phyloP scores from a whole-genome alignment of 2,113 vertebrate species.

The Eretmochelys imbricata region DNA sequence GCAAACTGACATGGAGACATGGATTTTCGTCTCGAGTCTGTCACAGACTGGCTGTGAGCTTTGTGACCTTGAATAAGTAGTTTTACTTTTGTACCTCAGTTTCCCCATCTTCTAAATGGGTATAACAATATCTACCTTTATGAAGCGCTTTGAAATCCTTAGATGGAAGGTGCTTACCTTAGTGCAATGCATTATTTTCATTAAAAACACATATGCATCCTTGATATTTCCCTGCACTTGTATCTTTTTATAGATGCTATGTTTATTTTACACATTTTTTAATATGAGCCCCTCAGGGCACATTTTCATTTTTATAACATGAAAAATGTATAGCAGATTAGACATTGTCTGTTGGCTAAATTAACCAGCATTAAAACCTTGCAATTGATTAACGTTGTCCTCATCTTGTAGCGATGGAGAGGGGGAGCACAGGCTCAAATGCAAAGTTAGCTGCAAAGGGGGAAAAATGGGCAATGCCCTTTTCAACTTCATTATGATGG shows the following conservation, averaged over 20 bases:
- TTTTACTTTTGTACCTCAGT: neutral
- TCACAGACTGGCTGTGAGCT: neutral
- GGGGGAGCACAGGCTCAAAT: neutral
- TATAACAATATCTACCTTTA: neutral
- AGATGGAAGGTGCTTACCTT: neutral
- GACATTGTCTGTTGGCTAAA: neutral
- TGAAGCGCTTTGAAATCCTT: neutral
- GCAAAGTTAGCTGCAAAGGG: accelerated
- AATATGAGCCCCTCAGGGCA: neutral
- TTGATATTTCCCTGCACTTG: neutral
- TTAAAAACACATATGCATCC: neutral
- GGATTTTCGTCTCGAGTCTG: neutral
- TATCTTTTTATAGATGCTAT: neutral
- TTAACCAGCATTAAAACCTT: neutral
- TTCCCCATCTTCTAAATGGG: neutral
- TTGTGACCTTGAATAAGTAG: neutral
- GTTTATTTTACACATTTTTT: neutral
- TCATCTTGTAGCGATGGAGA: neutral
- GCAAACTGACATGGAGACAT: neutral
- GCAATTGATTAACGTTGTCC: accelerated
- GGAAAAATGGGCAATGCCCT: no score
- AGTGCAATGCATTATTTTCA: neutral
- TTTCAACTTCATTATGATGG: neutral
- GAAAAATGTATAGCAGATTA: neutral
- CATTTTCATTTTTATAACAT: neutral